Evolutionary conservation across 2,888 invertebrate genomes (phyloP).

Genomic region (Lithophane ornitopus): DNA sequence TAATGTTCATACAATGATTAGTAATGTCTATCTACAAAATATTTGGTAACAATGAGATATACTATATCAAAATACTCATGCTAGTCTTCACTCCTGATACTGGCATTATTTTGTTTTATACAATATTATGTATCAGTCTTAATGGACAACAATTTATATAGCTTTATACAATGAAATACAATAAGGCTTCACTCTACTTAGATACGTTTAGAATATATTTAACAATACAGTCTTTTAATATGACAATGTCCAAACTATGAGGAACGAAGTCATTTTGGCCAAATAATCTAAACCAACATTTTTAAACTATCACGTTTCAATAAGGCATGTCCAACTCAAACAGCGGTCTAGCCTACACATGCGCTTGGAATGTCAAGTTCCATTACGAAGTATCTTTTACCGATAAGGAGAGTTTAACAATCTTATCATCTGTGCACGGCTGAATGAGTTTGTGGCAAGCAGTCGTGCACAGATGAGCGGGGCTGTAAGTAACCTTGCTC

Average conservation of each 20-base stretch:
- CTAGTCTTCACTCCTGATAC: slow-evolving; percentile 82
- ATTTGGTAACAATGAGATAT: slow-evolving; percentile 91
- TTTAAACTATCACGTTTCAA: slow-evolving; percentile 82
- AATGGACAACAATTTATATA: slow-evolving; percentile 77
- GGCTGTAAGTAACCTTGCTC: slow-evolving; percentile 90
- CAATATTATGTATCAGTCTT: slow-evolving; percentile 86
- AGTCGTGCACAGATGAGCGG: slow-evolving; percentile 88
- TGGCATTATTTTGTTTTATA: slow-evolving; percentile 83
- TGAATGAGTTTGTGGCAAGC: slow-evolving; percentile 89
- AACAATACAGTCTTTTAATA: slow-evolving; percentile 84
- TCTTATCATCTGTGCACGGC: slow-evolving; percentile 87
- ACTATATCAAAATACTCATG: slow-evolving; percentile 88
- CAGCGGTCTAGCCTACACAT: slow-evolving; percentile 85
- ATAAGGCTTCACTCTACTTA: slow-evolving; percentile 78
- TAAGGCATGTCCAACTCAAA: slow-evolving; percentile 85
- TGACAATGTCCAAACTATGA: slow-evolving; percentile 75
- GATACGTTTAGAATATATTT: slow-evolving; percentile 78
- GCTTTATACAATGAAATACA: slow-evolving; percentile 72
- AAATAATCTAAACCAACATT: slow-evolving; percentile 77
- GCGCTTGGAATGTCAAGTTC: slow-evolving; percentile 88
- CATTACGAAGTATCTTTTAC: slow-evolving; percentile 85
- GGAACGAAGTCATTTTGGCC: slow-evolving; percentile 84
- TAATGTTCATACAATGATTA: slow-evolving; percentile 78
- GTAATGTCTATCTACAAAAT: slow-evolving; percentile 86
- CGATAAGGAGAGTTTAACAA: slow-evolving; percentile 83